Evolutionary conservation across 2,888 invertebrate genomes (phyloP).

Genomic region (Euplagia quadripunctaria): DNA sequence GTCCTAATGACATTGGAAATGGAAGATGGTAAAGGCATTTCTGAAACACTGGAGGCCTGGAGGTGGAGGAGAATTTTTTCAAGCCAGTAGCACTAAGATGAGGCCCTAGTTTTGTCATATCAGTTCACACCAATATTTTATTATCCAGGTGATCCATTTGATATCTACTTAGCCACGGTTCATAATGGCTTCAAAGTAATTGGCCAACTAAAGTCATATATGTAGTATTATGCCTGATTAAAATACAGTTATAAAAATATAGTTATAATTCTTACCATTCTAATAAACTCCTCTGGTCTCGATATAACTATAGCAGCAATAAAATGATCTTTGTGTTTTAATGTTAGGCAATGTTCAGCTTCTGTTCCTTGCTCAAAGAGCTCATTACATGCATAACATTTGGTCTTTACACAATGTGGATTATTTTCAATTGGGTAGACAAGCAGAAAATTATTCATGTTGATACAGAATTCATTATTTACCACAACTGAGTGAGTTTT

Average conservation of each 20-base stretch:
- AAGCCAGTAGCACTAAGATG: too few relatives aligned
- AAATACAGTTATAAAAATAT: neutral
- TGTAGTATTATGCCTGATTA: neutral
- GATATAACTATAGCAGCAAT: slow-evolving; percentile 53
- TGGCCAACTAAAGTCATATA: too few relatives aligned
- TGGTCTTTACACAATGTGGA: slow-evolving; percentile 49
- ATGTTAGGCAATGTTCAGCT: slow-evolving; percentile 56
- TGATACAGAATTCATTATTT: slow-evolving; percentile 49
- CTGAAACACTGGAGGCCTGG: too few relatives aligned
- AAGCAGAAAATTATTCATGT: slow-evolving; percentile 57
- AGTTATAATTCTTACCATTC: slow-evolving; percentile 62
- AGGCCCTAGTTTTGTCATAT: too few relatives aligned
- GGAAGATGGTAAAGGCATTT: too few relatives aligned
- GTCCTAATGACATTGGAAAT: too few relatives aligned
- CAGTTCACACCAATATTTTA: too few relatives aligned
- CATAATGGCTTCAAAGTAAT: too few relatives aligned
- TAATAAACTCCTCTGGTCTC: slow-evolving; percentile 57
- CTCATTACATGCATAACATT: slow-evolving; percentile 66
- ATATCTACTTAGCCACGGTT: too few relatives aligned
- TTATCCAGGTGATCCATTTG: too few relatives aligned
- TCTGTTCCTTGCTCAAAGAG: slow-evolving; percentile 46
- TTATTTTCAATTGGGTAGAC: slow-evolving; percentile 49
- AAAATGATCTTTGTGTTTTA: slow-evolving; percentile 58
- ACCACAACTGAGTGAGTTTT: slow-evolving; percentile 50
- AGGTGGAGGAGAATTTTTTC: too few relatives aligned